phyloP scores from a whole-genome alignment of 2,797 vertebrate genomes.

The Prunella strophiata region DNA sequence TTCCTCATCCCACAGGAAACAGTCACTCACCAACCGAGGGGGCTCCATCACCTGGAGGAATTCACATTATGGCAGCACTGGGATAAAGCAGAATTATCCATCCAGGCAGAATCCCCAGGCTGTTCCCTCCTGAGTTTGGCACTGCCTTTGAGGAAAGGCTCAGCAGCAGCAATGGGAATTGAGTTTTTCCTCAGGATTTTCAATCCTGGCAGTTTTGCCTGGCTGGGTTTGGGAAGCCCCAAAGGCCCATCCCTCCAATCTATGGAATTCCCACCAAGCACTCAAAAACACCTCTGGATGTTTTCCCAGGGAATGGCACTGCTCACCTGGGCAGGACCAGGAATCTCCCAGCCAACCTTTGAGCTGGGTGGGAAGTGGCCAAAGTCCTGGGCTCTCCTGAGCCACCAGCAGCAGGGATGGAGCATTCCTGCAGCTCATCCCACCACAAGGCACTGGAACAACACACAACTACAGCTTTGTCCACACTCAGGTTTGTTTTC shows the following conservation, averaged over 20 bases:
- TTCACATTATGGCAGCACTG: background rate
- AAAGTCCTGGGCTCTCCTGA: background rate
- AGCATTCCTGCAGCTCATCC: background rate
- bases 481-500: background rate
- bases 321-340: background rate
- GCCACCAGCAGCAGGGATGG: background rate
- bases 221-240: background rate
- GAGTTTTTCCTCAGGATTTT: background rate
- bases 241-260: background rate
- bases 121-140: background rate
- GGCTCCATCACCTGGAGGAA: background rate
- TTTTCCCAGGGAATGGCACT: background rate
- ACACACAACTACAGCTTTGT: fast-evolving
- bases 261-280: background rate
- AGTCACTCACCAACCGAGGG: background rate
- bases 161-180: background rate
- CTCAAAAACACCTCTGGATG: background rate
- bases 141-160: background rate
- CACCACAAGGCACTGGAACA: fast-evolving
- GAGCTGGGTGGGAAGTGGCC: conserved; percentile 53
- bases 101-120: background rate
- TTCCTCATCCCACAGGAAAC: background rate
- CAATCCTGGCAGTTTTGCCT: background rate
- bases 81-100: background rate
- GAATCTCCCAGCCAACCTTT: conserved; percentile 51